phyloP scores from a whole-genome alignment of 2,888 invertebrate genomes.

The Myopa testacea region DNA sequence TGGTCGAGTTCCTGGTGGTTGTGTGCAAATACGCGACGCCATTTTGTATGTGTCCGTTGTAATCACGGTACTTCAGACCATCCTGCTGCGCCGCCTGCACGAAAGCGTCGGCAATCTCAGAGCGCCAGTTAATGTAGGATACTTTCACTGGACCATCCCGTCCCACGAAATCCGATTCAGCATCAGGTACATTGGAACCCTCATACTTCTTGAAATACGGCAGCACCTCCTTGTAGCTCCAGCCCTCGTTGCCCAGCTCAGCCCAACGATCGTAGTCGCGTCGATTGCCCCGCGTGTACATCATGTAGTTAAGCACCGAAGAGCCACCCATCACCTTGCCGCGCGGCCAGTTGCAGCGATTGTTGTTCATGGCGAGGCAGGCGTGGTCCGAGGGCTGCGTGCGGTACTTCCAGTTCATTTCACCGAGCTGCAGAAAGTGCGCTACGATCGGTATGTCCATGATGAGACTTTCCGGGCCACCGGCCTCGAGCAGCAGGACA shows the following conservation, averaged over 20 bases:
- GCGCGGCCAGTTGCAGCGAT: constrained; percentile 82
- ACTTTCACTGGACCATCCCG: constrained; percentile 72
- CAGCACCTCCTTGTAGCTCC: constrained; percentile 79
- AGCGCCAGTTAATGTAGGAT: constrained; percentile 72
- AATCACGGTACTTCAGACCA: constrained; percentile 76
- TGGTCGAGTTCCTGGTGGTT: constrained; percentile 72
- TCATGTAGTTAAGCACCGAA: constrained; percentile 84
- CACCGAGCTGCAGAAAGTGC: constrained; percentile 76
- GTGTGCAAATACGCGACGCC: constrained; percentile 76
- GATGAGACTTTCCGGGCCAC: constrained; percentile 76
- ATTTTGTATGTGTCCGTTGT: constrained; percentile 74
- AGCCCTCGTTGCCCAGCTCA: constrained; percentile 77
- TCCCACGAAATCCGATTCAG: constrained; percentile 69
- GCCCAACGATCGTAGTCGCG: constrained; percentile 84
- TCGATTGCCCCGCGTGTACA: constrained; percentile 78
- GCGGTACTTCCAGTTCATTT: constrained; percentile 84
- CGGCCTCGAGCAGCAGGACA: constrained; percentile 79
- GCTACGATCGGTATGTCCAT: constrained; percentile 84
- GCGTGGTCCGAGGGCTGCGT: constrained; percentile 80
- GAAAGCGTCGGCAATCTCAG: constrained; percentile 74
- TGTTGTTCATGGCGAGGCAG: constrained; percentile 80
- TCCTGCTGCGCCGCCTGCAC: constrained; percentile 74
- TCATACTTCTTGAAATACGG: constrained; percentile 85
- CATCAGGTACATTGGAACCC: constrained; percentile 73
- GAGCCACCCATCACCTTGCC: constrained; percentile 88